Conservation (phyloP, 2,113 vertebrate species). For the Amia ocellicauda region DNA sequence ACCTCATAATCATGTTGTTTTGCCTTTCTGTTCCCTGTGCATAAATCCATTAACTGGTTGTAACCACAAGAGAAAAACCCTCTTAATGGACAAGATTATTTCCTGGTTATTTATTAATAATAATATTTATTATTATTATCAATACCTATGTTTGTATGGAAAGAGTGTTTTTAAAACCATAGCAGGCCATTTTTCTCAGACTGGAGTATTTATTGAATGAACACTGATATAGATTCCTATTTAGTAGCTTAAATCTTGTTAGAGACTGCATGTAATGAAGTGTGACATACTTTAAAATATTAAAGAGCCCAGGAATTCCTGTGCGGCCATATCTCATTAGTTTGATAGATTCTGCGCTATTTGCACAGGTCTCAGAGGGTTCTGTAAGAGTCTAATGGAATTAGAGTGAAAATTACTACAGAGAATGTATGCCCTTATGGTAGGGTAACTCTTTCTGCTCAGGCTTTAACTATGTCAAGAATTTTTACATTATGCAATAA, state of each 20-base stretch:
- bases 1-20: no score
- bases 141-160: no score
- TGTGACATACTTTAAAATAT: constrained; percentile 25
- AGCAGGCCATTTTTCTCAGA: no score
- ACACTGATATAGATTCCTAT: background rate
- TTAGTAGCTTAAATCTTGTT: constrained; percentile 7
- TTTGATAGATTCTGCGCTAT: constrained; percentile 23
- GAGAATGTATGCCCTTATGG: background rate
- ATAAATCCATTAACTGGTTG: no score
- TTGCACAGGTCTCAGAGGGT: constrained; percentile 20
- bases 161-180: no score
- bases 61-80: no score
- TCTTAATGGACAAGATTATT: no score
- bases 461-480: background rate
- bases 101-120: no score
- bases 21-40: no score
- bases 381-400: background rate
- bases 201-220: background rate
- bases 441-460: background rate
- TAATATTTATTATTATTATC: no score
- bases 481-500: no score
- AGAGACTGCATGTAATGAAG: constrained; percentile 21
- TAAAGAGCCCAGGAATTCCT: constrained; percentile 19
- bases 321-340: constrained; percentile 23
- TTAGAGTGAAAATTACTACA: background rate